Percentiles rank a stretch among this genome's conserved stretches.
phyloP scores from a whole-genome alignment of 2,113 vertebrate genomes.

The Actinemys pallida region DNA sequence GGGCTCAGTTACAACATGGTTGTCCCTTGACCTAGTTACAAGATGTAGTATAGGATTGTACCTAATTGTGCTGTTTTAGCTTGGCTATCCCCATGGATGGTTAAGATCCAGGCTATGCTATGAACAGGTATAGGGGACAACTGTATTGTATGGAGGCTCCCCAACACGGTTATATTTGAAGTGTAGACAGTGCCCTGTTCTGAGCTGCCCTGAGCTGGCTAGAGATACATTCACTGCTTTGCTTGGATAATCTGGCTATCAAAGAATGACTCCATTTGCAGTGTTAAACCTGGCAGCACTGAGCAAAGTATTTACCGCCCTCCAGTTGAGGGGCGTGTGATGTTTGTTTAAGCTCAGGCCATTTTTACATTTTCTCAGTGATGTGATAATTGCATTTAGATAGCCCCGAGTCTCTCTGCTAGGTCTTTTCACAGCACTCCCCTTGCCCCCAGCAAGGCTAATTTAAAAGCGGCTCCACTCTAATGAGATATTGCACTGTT shows the following conservation, averaged over 20 bases:
- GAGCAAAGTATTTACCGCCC: slow-evolving; percentile 44
- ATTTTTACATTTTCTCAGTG: slow-evolving; percentile 75
- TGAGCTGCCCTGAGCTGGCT: not conserved
- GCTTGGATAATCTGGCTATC: accelerated
- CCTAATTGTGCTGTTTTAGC: not conserved
- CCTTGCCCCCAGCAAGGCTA: slow-evolving; percentile 74
- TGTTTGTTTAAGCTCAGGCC: slow-evolving; percentile 78
- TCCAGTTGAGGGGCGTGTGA: slow-evolving; percentile 57
- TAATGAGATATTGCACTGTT: slow-evolving; percentile 71
- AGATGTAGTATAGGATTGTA: slow-evolving; percentile 65
- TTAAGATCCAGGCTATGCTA: slow-evolving; percentile 68
- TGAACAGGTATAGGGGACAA: slow-evolving; percentile 44
- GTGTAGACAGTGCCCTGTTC: not conserved
- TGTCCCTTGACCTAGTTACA: slow-evolving; percentile 33
- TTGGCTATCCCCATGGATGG: slow-evolving; percentile 45
- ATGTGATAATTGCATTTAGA: slow-evolving; percentile 82
- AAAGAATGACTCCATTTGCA: not conserved
- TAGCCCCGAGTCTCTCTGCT: slow-evolving; percentile 71
- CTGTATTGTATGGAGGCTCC: not conserved
- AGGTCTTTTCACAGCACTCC: slow-evolving; percentile 66
- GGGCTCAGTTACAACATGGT: slow-evolving; percentile 14
- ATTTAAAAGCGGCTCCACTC: slow-evolving; percentile 75
- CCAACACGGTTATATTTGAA: slow-evolving; percentile 10
- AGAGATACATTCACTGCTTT: accelerated
- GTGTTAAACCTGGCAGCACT: not conserved